Evolutionary conservation across 2,113 vertebrate species (phyloP), one percentile per base, ranked within the genome.

Genomic region (Oostethus manadensis): DNA sequence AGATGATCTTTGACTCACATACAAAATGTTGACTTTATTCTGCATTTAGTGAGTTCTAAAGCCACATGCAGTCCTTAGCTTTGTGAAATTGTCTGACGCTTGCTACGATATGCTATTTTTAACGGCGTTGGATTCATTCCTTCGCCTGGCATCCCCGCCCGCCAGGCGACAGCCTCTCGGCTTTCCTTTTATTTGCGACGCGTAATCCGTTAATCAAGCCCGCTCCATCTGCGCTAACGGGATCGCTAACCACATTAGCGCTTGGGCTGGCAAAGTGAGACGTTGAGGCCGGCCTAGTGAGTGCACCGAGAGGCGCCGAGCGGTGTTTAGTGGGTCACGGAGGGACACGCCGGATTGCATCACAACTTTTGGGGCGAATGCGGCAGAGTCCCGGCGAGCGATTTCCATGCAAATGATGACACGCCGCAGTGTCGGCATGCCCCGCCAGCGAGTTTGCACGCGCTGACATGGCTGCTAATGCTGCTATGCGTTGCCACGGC

Each of bases 401-500:
- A 80, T 86, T 68, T 64, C 66, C 68, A 84, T 78, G 70, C 56
- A 73, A 83, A 84, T 72, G 44, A 44, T 6, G 40, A 18, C 48
- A 70, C 62, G 49, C 62, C 64, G 73, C 74, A 71, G 72, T 68
- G 67, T 64, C 63, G 65, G 74, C 69, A 65, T 66, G 68, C 59
- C 48, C 60, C 55, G 66, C 18, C 61, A 51, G 55, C 64, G 38
- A 47, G 42, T n/a, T 57, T 29, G 4, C 35, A 60, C 60, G 62
- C 50, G 64, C 67, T 58, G 68, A 76, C 78, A 78, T 68, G 78
- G 78, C 53, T 82, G 66, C 72, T 71, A 68, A 60, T 44, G 78
- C 53, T 55, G 71, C 71, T 69, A 77, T 58, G 70, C 71, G 84
- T 88, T 86, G 74, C 86, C 74, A 88, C 83, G 78, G 81, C 56